A percentile compares a stretch with the other conserved stretches of the same genome.
These are phyloP conservation scores for Laodelphax striatellus DNA, from an alignment of 1,140 invertebrate genomes.

Conservation along the genomic window DNA sequence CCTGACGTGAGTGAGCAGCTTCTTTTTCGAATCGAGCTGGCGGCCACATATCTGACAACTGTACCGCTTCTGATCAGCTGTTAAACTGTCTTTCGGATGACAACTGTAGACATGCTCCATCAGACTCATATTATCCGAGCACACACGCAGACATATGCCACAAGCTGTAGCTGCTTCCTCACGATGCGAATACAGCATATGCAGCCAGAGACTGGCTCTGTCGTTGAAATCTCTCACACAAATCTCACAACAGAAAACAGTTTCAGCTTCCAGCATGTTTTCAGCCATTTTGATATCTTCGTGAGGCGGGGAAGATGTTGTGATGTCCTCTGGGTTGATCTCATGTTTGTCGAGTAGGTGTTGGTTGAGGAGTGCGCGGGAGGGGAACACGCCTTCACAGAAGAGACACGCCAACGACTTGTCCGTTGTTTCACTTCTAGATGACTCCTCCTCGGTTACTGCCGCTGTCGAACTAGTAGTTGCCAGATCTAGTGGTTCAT, in stretches of 20 bases:
- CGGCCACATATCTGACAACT: constrained; percentile 40
- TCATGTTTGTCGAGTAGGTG: constrained; percentile 36
- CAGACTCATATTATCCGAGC: constrained; percentile 36
- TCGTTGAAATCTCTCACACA: constrained; percentile 40
- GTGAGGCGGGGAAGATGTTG: neutral
- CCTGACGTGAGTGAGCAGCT: constrained; percentile 41
- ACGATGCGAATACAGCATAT: constrained; percentile 42
- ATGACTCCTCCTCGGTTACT: neutral
- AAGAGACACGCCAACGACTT: constrained; percentile 31
- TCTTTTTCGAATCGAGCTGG: constrained; percentile 43
- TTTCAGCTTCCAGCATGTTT: constrained; percentile 27
- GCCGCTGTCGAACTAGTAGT: neutral
- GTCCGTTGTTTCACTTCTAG: constrained; percentile 25
- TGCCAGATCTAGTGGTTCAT: neutral
- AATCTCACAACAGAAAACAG: constrained; percentile 38
- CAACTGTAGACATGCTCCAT: constrained; percentile 39
- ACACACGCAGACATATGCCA: constrained; percentile 43
- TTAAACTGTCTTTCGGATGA: constrained; percentile 24
- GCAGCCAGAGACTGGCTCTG: constrained; percentile 40
- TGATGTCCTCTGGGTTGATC: constrained; percentile 29
- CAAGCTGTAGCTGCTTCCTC: constrained; percentile 42
- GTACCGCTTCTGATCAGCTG: constrained; percentile 24
- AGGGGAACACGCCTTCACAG: constrained; percentile 11
- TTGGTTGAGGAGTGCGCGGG: constrained; percentile 26
- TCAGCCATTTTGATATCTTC: constrained; percentile 13